phyloP scores from a whole-genome alignment of 2,797 vertebrate species.

The Sarcoramphus papa region DNA sequence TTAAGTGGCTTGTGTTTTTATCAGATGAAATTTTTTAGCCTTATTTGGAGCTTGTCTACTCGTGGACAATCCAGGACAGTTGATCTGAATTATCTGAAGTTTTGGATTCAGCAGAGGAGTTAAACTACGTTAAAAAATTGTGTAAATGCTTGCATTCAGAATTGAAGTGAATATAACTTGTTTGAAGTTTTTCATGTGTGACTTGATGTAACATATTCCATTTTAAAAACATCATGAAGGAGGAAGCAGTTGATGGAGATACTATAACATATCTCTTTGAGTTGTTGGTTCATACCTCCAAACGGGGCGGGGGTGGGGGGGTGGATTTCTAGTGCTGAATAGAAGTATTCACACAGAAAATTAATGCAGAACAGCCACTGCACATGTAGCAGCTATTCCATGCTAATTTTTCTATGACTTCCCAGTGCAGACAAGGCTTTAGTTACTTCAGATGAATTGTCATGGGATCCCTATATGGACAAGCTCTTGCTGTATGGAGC shows the following conservation, averaged over 20 bases:
- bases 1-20: background rate
- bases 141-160: background rate
- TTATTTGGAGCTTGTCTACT: background rate
- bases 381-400: slow-evolving; percentile 29
- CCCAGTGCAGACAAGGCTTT: background rate
- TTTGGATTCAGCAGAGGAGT: background rate
- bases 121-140: background rate
- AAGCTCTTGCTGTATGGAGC: background rate
- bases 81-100: background rate
- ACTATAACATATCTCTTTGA: background rate
- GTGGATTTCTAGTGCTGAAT: background rate
- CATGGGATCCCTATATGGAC: background rate
- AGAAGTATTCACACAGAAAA: slow-evolving; percentile 39
- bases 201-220: background rate
- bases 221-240: background rate
- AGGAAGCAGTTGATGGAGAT: background rate
- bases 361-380: slow-evolving; percentile 12
- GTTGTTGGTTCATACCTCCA: background rate
- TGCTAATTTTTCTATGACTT: slow-evolving; percentile 38
- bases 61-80: background rate
- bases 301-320: background rate
- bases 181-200: background rate
- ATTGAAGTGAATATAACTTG: background rate
- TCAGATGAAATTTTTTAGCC: background rate
- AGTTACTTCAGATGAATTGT: slow-evolving; percentile 32